Conservation (phyloP, 2,888 invertebrate genomes). For the Frankliniella intonsa region DNA sequence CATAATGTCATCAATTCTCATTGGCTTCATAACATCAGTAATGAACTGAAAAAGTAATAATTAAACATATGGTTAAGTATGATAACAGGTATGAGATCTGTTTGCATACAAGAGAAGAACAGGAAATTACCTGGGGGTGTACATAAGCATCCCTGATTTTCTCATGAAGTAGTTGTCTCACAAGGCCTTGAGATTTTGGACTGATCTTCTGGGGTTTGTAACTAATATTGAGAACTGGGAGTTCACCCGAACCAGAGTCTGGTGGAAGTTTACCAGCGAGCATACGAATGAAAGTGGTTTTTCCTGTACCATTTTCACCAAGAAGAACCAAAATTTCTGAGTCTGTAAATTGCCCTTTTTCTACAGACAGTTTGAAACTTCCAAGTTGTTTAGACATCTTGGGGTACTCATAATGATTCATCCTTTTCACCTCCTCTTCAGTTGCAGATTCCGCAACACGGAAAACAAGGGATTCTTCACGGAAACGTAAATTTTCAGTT, state of each 20-base stretch:
- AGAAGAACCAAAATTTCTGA: constrained; percentile 97
- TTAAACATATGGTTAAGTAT: constrained; percentile 17
- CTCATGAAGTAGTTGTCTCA: constrained; percentile 87
- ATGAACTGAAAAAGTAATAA: constrained; percentile 64
- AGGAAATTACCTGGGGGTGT: constrained; percentile 80
- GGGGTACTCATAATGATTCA: constrained; percentile 96
- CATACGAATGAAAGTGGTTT: constrained; percentile 98
- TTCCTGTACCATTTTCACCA: constrained; percentile 96
- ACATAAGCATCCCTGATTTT: constrained; percentile 96
- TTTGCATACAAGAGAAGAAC: neutral
- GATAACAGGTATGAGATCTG: constrained; percentile 21
- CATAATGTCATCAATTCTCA: constrained; percentile 94
- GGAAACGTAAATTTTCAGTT: constrained; percentile 96
- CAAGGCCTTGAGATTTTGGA: constrained; percentile 91
- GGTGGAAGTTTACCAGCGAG: constrained; percentile 92
- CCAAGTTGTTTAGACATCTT: constrained; percentile 83
- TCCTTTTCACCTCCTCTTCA: constrained; percentile 94
- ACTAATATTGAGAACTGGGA: constrained; percentile 92
- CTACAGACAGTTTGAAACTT: constrained; percentile 70
- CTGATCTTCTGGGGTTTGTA: constrained; percentile 99
- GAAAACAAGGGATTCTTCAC: constrained; percentile 93
- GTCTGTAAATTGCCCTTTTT: constrained; percentile 93
- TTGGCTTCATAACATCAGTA: constrained; percentile 97
- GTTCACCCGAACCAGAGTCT: constrained; percentile 69
- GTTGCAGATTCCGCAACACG: constrained; percentile 97